These are phyloP conservation scores for Pentamera pediparva DNA, from an alignment of 53 echinoderm and acorn worm species.

Conservation along the genomic window DNA sequence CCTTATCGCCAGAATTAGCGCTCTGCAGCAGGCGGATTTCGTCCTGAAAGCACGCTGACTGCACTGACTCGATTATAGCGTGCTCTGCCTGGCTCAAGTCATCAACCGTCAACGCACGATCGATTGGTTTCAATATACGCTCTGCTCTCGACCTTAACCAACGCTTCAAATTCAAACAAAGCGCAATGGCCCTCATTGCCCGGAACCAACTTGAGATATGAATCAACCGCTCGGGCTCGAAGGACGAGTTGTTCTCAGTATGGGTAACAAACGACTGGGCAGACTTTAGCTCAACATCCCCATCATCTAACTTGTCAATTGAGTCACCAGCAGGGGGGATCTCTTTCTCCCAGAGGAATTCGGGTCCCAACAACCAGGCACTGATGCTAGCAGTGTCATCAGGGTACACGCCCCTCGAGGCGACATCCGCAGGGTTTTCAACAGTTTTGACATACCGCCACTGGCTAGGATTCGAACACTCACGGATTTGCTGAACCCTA, in stretches of 20 bases:
- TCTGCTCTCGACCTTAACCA: not conserved
- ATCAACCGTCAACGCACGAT: not conserved
- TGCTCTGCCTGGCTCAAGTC: not conserved
- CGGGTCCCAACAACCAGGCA: not conserved
- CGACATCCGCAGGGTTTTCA: slow-evolving; percentile 45
- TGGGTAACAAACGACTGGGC: not conserved
- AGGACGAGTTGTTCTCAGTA: not conserved
- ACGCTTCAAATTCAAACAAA: not conserved
- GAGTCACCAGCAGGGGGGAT: not conserved
- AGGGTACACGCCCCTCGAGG: slow-evolving; percentile 34
- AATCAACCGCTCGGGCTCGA: not conserved
- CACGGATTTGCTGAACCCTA: slow-evolving; percentile 30
- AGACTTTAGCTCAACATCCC: not conserved
- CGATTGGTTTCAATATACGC: too few relatives aligned
- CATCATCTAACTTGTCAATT: not conserved
- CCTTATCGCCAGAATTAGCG: not conserved
- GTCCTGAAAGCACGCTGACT: not conserved
- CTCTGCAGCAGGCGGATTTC: not conserved
- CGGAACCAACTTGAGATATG: not conserved
- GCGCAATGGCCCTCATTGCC: not conserved
- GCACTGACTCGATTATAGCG: not conserved
- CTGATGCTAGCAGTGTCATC: not conserved
- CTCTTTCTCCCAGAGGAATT: not conserved
- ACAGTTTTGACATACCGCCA: slow-evolving; percentile 47
- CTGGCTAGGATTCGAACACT: slow-evolving; percentile 24